Conservation (phyloP, 2,888 invertebrate genomes). For the Drosophila austrosaltans region DNA sequence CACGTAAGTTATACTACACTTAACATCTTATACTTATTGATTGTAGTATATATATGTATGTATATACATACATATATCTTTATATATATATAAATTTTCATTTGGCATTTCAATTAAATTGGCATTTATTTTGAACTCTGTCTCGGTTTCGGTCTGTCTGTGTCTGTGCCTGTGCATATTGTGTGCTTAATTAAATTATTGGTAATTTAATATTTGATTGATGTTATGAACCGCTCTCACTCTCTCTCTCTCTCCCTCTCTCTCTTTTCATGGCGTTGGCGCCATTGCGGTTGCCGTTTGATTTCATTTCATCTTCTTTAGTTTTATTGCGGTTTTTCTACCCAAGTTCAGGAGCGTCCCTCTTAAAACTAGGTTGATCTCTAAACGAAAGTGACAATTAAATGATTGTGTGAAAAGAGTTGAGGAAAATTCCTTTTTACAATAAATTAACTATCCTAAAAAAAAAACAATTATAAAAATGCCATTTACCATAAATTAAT, state of each 20-base stretch:
- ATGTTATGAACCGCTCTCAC: conserved; percentile 59
- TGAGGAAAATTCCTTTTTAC: not conserved
- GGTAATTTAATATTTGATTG: conserved; percentile 81
- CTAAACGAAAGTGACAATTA: conserved; percentile 56
- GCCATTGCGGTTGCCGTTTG: conserved; percentile 56
- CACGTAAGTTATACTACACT: conserved; percentile 79
- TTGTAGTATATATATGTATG: no score
- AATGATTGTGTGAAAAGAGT: not conserved
- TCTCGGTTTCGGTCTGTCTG: conserved; percentile 37
- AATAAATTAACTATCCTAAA: no score
- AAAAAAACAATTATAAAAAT: not conserved
- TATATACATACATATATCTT: not conserved
- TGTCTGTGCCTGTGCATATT: conserved; percentile 65
- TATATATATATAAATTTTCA: conserved; percentile 61
- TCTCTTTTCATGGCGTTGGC: not conserved
- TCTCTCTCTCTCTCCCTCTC: not conserved
- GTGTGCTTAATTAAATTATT: conserved; percentile 79
- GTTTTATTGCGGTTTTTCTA: conserved; percentile 62
- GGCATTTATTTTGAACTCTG: conserved; percentile 61
- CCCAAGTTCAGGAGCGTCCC: conserved; percentile 69
- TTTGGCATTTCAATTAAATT: conserved; percentile 75
- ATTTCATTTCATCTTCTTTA: conserved; percentile 59
- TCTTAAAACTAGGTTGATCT: conserved; percentile 59
- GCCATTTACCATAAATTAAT: conserved; percentile 50
- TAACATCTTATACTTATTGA: no score